These are phyloP conservation scores for Bradypodion pumilum DNA, from an alignment of 2,797 vertebrate genomes.

Conservation along the genomic window DNA sequence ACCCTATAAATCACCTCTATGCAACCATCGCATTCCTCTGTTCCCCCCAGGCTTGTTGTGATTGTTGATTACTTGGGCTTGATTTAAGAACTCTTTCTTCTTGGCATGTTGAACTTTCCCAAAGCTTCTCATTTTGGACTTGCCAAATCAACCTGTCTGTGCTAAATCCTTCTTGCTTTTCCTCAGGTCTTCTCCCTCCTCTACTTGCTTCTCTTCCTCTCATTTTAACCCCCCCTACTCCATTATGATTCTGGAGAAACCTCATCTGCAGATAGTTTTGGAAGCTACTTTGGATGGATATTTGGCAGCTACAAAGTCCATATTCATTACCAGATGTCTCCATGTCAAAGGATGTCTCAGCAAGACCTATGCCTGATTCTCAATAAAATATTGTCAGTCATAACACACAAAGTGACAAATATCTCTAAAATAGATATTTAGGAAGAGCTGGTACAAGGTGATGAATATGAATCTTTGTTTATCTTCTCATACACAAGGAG, in stretches of 20 bases:
- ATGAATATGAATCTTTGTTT: too few relatives aligned
- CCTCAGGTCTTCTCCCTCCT: not conserved
- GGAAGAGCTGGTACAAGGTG: too few relatives aligned
- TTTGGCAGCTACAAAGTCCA: too few relatives aligned
- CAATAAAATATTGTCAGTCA: not conserved
- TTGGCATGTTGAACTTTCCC: not conserved
- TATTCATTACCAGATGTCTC: not conserved
- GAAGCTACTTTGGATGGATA: too few relatives aligned
- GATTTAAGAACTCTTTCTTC: constrained; percentile 50
- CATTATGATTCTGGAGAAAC: not conserved
- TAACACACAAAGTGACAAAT: not conserved
- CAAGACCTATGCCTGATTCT: not conserved
- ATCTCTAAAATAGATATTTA: too few relatives aligned
- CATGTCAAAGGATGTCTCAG: not conserved
- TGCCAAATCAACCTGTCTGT: rapidly evolving
- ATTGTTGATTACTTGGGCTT: not conserved
- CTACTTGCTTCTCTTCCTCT: not conserved
- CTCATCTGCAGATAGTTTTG: too few relatives aligned
- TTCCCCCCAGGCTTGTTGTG: not conserved
- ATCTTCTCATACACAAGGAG: too few relatives aligned
- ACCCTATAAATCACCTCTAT: constrained; percentile 37
- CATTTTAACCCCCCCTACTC: not conserved
- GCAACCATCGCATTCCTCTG: constrained; percentile 13
- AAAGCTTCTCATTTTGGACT: not conserved
- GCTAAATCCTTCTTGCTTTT: too few relatives aligned